A percentile compares a stretch with the other conserved stretches of the same genome.
phyloP scores from a whole-genome alignment of 1,140 invertebrate species.

The Colletes gigas region DNA sequence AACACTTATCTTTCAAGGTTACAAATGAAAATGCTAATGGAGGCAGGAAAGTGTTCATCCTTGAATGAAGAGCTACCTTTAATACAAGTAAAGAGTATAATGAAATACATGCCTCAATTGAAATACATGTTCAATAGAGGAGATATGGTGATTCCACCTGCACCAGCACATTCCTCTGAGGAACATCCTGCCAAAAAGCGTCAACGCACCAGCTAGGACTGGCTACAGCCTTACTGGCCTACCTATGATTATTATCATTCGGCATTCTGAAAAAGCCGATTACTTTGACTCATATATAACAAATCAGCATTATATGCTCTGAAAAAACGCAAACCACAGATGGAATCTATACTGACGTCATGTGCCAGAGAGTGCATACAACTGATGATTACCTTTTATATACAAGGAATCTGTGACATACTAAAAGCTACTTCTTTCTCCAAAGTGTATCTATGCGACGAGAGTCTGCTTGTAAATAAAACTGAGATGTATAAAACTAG shows the following conservation, averaged over 20 bases:
- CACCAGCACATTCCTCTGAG: conserved; percentile 74
- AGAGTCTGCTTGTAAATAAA: conserved; percentile 60
- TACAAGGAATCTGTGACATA: conserved; percentile 53
- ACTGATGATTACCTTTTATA: conserved; percentile 41
- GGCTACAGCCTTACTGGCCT: conserved; percentile 82
- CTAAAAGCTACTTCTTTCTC: conserved; percentile 63
- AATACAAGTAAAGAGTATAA: conserved; percentile 90
- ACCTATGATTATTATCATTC: conserved; percentile 81
- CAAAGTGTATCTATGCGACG: conserved; percentile 53
- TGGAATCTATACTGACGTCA: conserved; percentile 44
- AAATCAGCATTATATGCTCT: conserved; percentile 16
- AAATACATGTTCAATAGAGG: conserved; percentile 87
- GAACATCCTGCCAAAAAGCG: conserved; percentile 82
- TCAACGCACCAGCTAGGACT: conserved; percentile 85
- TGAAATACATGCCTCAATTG: conserved; percentile 92
- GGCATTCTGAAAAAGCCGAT: conserved; percentile 73
- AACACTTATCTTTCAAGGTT: conserved; percentile 80
- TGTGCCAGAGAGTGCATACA: conserved; percentile 34
- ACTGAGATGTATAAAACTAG: conserved; percentile 45
- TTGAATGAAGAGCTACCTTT: conserved; percentile 85
- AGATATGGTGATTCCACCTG: conserved; percentile 69
- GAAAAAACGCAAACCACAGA: conserved; percentile 14
- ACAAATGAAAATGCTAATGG: conserved; percentile 88
- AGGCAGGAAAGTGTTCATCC: conserved; percentile 87
- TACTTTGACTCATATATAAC: conserved; percentile 7